These are phyloP conservation scores for Glyptemys insculpta DNA, from an alignment of 2,797 vertebrate genomes.

Conservation along the genomic window DNA sequence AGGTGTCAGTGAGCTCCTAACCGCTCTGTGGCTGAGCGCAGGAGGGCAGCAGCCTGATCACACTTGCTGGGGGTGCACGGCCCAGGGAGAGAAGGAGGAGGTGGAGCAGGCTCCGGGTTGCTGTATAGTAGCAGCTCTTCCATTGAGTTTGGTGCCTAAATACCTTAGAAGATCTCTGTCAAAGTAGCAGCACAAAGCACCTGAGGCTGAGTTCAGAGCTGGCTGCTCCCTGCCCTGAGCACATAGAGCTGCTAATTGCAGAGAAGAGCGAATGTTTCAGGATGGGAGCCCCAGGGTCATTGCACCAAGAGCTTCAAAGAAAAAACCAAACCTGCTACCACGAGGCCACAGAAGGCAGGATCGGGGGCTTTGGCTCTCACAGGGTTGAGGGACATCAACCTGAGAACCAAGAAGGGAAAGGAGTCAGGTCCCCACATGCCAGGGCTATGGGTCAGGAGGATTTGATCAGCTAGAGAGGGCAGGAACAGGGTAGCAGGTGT, in stretches of 20 bases:
- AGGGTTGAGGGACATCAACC: not conserved
- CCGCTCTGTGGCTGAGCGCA: not conserved
- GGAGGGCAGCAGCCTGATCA: not conserved
- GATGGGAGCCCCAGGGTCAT: not conserved
- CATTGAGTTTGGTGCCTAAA: not conserved
- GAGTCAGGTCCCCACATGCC: not conserved
- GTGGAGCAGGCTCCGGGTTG: not conserved
- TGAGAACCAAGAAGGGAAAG: not conserved
- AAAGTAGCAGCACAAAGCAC: rapidly evolving
- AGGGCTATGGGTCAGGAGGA: too few relatives aligned
- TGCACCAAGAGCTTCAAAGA: not conserved
- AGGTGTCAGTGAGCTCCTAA: not conserved
- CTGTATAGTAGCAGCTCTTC: not conserved
- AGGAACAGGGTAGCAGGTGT: not conserved
- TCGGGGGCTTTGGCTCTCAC: not conserved
- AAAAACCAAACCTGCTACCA: constrained; percentile 37
- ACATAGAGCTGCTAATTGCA: rapidly evolving
- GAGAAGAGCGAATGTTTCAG: not conserved
- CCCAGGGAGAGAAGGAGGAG: not conserved
- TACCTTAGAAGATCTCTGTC: not conserved
- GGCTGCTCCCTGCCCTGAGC: rapidly evolving
- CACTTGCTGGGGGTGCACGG: not conserved
- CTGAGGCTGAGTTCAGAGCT: not conserved
- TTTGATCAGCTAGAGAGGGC: not conserved
- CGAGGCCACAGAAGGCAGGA: not conserved